Evolutionary conservation across 1,140 invertebrate genomes (phyloP).

Genomic region (Liolophura sinensis): DNA sequence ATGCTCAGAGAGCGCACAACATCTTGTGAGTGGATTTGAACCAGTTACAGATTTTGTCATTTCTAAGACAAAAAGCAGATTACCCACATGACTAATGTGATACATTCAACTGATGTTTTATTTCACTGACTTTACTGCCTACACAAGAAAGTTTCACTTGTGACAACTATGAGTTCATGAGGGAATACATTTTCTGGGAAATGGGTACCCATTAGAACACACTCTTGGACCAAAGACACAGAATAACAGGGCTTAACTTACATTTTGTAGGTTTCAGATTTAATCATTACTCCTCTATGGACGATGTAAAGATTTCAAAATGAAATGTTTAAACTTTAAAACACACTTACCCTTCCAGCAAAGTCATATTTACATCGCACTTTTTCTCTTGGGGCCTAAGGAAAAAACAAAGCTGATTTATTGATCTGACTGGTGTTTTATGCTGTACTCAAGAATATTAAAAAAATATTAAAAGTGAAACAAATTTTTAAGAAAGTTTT

Average conservation of each 20-base stretch:
- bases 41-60: neutral
- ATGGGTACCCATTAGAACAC: no score
- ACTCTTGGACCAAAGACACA: no score
- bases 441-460: slow-evolving; percentile 2
- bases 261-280: no score
- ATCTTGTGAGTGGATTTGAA: neutral
- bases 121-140: no score
- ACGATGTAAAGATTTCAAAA: neutral
- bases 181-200: no score
- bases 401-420: slow-evolving; percentile 13
- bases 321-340: neutral
- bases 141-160: no score
- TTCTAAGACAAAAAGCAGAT: neutral
- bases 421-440: neutral
- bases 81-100: no score
- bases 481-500: no score
- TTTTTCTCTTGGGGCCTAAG: slow-evolving; percentile 49
- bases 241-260: slow-evolving; percentile 1
- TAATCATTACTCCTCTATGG: neutral
- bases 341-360: slow-evolving; percentile 43
- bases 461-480: no score
- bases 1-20: no score
- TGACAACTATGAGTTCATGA: no score
- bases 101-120: no score
- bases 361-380: slow-evolving; percentile 53